Evolutionary conservation across 2,888 invertebrate species (phyloP).

Genomic region (Tanaodytes sp.): DNA sequence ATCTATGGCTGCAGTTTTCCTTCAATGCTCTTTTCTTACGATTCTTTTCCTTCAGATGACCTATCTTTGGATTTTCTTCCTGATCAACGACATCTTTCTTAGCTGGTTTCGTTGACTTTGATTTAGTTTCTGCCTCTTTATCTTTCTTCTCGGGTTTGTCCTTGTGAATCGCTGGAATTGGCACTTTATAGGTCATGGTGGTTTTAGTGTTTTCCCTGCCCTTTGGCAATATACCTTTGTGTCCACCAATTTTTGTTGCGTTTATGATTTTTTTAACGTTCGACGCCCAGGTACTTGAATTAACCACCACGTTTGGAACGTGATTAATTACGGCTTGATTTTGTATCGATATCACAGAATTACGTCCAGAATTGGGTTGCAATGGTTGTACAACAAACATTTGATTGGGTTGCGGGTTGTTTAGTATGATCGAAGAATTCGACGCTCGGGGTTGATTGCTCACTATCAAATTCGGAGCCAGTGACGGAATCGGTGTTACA

Average conservation of each 20-base stretch:
- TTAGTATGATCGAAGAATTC: conserved; percentile 68
- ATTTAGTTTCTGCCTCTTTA: conserved; percentile 57
- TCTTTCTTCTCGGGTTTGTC: conserved; percentile 61
- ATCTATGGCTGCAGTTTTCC: conserved; percentile 60
- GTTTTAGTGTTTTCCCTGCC: conserved; percentile 69
- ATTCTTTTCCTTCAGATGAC: conserved; percentile 53
- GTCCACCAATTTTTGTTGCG: conserved; percentile 69
- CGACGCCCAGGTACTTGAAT: conserved; percentile 68
- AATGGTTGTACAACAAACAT: conserved; percentile 71
- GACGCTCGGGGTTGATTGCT: conserved; percentile 65
- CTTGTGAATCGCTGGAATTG: conserved; percentile 70
- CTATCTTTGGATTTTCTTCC: conserved; percentile 29
- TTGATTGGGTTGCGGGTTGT: conserved; percentile 67
- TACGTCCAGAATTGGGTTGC: conserved; percentile 62
- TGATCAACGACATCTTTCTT: conserved; percentile 29
- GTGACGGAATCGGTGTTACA: conserved; percentile 65
- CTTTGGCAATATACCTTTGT: conserved; percentile 70
- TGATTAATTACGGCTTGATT: conserved; percentile 65
- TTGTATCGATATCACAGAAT: conserved; percentile 64
- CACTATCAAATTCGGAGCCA: conserved; percentile 69
- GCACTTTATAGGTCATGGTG: conserved; percentile 71
- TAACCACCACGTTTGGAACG: conserved; percentile 67
- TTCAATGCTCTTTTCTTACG: conserved; percentile 52
- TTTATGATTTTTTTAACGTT: conserved; percentile 69
- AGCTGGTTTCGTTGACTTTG: conserved; percentile 16